Percentiles rank a stretch among this genome's conserved stretches.
Evolutionary conservation across 2,113 vertebrate genomes (phyloP).

Genomic region (Sylvilagus bachmani): DNA sequence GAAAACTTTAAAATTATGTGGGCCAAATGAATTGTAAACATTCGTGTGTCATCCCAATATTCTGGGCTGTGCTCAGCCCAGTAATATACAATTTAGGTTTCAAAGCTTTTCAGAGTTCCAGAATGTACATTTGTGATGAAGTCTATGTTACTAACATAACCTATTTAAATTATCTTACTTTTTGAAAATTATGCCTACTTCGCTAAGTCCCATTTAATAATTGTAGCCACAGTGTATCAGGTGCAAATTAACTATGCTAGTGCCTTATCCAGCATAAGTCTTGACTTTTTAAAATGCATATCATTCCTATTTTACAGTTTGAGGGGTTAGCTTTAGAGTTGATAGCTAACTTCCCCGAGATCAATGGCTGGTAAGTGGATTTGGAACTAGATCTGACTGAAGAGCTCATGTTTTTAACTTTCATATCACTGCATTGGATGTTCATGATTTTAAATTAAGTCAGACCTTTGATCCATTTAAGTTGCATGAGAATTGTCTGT

Average conservation of each 20-base stretch:
- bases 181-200: background rate
- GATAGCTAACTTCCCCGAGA: background rate
- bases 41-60: background rate
- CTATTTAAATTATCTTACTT: background rate
- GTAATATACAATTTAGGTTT: background rate
- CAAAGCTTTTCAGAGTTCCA: background rate
- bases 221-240: background rate
- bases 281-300: background rate
- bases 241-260: background rate
- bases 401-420: background rate
- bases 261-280: background rate
- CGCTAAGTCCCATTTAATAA: background rate
- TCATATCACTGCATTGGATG: background rate
- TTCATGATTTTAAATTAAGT: constrained; percentile 47
- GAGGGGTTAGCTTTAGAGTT: background rate
- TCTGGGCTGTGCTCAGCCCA: background rate
- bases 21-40: background rate
- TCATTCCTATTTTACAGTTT: background rate
- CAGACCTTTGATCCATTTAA: constrained; percentile 5
- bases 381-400: background rate
- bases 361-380: background rate
- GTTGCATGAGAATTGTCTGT: background rate
- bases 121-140: background rate
- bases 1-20: background rate
- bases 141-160: background rate